A percentile compares a stretch with the other conserved stretches of the same genome.
Evolutionary conservation across 1,140 invertebrate species (phyloP).

Genomic region (Reticulitermes speratus): DNA sequence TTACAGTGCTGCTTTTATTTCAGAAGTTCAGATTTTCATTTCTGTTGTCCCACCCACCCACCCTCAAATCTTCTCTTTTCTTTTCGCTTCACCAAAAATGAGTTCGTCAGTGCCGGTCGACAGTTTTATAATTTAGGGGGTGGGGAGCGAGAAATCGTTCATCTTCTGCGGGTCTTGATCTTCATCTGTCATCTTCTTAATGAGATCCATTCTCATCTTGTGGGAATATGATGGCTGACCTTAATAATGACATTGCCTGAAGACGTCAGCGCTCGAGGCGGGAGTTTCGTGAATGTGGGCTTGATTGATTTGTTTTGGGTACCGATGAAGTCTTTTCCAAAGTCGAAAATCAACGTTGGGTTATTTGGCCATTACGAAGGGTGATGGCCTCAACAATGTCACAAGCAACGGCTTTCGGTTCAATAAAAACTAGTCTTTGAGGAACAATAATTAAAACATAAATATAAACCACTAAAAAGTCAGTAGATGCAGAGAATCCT

Average conservation of each 20-base stretch:
- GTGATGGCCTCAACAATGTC: no score
- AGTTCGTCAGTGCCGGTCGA: conserved; percentile 20
- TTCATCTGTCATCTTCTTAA: conserved; percentile 28
- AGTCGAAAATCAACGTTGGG: no score
- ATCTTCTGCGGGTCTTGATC: conserved; percentile 20
- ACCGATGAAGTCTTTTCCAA: neutral
- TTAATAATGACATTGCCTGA: neutral
- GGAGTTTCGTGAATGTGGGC: neutral
- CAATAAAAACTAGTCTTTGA: no score
- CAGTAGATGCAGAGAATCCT: no score
- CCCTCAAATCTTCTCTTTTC: neutral
- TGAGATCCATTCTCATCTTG: conserved; percentile 24
- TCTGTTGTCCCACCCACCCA: neutral
- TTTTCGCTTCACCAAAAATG: conserved; percentile 14
- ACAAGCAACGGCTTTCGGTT: no score
- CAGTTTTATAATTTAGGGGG: conserved; percentile 26
- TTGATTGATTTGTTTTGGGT: neutral
- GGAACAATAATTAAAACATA: no score
- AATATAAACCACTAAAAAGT: no score
- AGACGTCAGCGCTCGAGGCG: neutral
- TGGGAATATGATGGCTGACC: neutral
- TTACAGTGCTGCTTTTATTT: neutral
- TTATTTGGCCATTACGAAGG: no score
- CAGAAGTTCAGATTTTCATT: neutral
- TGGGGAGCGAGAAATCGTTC: conserved; percentile 25